phyloP scores from a whole-genome alignment of 2,113 vertebrate genomes.

The Colossoma macropomum region DNA sequence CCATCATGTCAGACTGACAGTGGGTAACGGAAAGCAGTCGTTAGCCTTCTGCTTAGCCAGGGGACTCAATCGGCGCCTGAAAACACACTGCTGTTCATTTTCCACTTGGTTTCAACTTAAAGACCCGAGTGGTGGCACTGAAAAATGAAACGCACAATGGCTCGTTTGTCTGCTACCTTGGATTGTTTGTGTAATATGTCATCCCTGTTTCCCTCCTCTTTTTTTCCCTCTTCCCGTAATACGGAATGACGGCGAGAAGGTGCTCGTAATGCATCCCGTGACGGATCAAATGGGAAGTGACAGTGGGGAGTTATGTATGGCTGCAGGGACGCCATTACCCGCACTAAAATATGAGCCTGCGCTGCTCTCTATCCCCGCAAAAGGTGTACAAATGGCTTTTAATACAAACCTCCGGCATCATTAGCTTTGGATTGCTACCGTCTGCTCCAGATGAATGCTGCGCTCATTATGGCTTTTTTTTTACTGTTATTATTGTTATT shows the following conservation, averaged over 20 bases:
- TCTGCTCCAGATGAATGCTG: conserved; percentile 39
- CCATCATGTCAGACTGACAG: neutral
- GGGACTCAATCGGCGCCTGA: neutral
- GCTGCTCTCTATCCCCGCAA: conserved; percentile 23
- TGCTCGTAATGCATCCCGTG: conserved; percentile 53
- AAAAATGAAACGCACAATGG: conserved; percentile 48
- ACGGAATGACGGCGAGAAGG: conserved; percentile 18
- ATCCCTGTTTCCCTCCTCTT: neutral
- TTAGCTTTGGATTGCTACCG: conserved; percentile 48
- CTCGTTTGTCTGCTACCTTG: conserved; percentile 57
- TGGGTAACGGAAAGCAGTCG: neutral
- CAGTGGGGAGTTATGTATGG: conserved; percentile 56
- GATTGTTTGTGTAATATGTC: conserved; percentile 55
- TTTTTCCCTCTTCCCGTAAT: conserved; percentile 11
- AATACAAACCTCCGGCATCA: conserved; percentile 56
- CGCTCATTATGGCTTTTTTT: conserved; percentile 44
- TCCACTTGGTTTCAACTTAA: conserved; percentile 54
- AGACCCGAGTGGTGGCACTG: conserved; percentile 42
- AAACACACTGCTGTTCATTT: conserved; percentile 50
- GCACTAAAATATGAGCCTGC: conserved; percentile 48
- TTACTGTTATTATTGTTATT: neutral
- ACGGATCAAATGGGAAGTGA: conserved; percentile 62
- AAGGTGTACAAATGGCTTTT: conserved; percentile 57
- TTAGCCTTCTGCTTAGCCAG: conserved; percentile 26
- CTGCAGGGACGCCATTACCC: conserved; percentile 48